These are phyloP conservation scores for Gymnodraco acuticeps DNA, from an alignment of 2,797 vertebrate species.

Conservation along the genomic window DNA sequence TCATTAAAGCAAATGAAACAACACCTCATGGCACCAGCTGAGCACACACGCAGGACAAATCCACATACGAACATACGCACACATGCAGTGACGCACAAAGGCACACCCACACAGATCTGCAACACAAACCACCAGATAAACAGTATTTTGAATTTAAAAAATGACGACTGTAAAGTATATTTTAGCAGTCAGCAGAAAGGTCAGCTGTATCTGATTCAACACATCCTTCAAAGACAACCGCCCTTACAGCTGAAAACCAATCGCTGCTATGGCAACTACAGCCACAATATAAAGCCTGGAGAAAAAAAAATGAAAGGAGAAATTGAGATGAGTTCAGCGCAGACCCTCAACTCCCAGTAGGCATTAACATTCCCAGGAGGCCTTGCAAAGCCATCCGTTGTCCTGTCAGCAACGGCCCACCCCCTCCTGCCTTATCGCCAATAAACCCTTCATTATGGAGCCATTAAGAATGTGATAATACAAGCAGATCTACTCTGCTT, in stretches of 20 bases:
- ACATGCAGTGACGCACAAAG: constrained; percentile 51
- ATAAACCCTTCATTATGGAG: constrained; percentile 83
- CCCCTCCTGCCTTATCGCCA: constrained; percentile 65
- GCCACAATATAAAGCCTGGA: constrained; percentile 65
- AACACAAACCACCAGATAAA: constrained; percentile 37
- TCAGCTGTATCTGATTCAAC: constrained; percentile 55
- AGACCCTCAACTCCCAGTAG: constrained; percentile 73
- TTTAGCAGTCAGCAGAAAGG: constrained; percentile 27
- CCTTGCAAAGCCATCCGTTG: constrained; percentile 68
- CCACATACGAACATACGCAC: constrained; percentile 60
- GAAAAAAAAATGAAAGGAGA: constrained; percentile 57
- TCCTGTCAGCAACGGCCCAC: constrained; percentile 65
- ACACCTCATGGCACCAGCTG: constrained; percentile 81
- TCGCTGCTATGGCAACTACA: constrained; percentile 82
- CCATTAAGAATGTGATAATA: constrained; percentile 85
- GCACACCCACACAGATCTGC: constrained; percentile 26
- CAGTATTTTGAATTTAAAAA: constrained; percentile 27
- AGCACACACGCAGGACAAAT: constrained; percentile 77
- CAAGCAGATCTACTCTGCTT: constrained; percentile 71
- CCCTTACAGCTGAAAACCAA: constrained; percentile 59
- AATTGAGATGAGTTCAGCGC: constrained; percentile 73
- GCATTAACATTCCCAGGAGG: constrained; percentile 73
- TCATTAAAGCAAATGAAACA: constrained; percentile 87
- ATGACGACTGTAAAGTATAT: neutral
- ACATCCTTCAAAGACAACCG: constrained; percentile 52